phyloP scores from a whole-genome alignment of 2,797 vertebrate species.

The Gambusia yucatana region DNA sequence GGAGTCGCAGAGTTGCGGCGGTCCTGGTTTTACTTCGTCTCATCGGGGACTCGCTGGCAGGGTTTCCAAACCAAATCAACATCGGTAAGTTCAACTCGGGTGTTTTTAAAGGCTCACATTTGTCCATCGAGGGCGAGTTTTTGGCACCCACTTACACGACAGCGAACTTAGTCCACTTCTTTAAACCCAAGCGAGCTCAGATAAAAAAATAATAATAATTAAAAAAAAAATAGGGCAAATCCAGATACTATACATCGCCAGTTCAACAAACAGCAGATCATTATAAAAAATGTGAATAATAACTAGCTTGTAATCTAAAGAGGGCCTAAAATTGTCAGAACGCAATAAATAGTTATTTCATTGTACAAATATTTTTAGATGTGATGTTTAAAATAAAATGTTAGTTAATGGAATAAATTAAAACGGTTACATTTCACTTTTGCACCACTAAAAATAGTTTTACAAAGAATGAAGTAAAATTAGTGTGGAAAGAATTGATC shows the following conservation, averaged over 20 bases:
- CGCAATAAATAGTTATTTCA: not conserved
- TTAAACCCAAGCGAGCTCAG: constrained; percentile 19
- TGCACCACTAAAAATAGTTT: not conserved
- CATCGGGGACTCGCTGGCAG: constrained; percentile 84
- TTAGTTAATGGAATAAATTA: not conserved
- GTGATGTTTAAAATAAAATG: not conserved
- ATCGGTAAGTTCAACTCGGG: constrained; percentile 87
- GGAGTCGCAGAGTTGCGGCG: constrained; percentile 77
- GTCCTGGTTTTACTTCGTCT: constrained; percentile 86
- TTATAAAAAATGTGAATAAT: not conserved
- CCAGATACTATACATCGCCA: constrained; percentile 32
- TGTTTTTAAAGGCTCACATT: not conserved
- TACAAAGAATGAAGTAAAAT: not conserved
- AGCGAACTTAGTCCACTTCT: constrained; percentile 51
- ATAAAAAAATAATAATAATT: not conserved
- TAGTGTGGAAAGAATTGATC: not conserved
- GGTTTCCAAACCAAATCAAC: constrained; percentile 97
- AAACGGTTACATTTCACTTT: not conserved
- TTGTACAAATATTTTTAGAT: not conserved
- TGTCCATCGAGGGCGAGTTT: constrained; percentile 11
- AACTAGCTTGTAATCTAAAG: not conserved
- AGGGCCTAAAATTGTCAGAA: not conserved
- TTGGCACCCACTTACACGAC: constrained; percentile 29
- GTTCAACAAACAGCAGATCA: constrained; percentile 39
- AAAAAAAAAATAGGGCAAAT: constrained; percentile 43